phyloP scores from a whole-genome alignment of 2,797 vertebrate genomes.

The Atherinosoma microstoma region DNA sequence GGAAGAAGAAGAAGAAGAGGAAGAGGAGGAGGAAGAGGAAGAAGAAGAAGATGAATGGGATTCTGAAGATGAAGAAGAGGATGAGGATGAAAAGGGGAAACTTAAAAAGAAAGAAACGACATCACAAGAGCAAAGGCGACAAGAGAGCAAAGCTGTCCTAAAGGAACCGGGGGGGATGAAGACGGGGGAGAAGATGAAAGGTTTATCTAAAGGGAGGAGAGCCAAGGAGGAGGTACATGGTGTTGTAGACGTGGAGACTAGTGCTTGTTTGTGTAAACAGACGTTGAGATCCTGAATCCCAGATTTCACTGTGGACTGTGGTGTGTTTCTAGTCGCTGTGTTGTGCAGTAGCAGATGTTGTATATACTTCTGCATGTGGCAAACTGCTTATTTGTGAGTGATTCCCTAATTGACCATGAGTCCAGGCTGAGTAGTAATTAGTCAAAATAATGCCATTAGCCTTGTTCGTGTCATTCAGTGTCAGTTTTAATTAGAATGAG shows the following conservation, averaged over 20 bases:
- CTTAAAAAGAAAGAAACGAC: constrained; percentile 42
- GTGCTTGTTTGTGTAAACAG: constrained; percentile 40
- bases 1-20: constrained; percentile 27
- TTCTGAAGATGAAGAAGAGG: constrained; percentile 33
- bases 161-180: constrained; percentile 49
- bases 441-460: constrained; percentile 9
- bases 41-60: constrained; percentile 39
- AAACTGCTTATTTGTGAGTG: constrained; percentile 29
- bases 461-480: constrained; percentile 33
- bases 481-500: constrained; percentile 30
- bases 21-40: constrained; percentile 21
- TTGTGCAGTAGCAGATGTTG: constrained; percentile 17
- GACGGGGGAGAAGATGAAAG: constrained; percentile 53
- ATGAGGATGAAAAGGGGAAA: constrained; percentile 37
- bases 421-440: constrained; percentile 26
- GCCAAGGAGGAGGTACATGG: constrained; percentile 68
- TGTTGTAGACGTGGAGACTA: constrained; percentile 38
- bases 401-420: constrained; percentile 15
- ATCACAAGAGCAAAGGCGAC: constrained; percentile 33
- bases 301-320: constrained; percentile 8
- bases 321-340: constrained; percentile 23
- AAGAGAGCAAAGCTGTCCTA: constrained; percentile 30
- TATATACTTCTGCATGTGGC: constrained; percentile 34
- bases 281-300: background rate
- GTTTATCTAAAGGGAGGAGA: constrained; percentile 58